Evolutionary conservation across 1,140 invertebrate genomes (phyloP), one percentile per base, ranked within the genome.

Genomic region (Apis cerana): DNA sequence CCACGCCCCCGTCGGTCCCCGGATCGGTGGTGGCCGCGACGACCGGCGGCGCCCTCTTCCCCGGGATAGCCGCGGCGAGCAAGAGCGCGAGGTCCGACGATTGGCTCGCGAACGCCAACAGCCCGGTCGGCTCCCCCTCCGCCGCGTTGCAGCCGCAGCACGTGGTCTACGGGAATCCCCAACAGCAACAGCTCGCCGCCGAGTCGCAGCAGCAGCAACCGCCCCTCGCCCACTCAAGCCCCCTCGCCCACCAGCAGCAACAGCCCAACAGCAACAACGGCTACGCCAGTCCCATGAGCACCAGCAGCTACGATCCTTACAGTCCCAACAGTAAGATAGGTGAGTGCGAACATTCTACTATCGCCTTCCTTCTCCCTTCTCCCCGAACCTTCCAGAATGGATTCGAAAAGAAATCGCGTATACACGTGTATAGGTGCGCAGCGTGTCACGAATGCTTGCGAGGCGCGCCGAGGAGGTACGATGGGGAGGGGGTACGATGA

Each of bases 241-340:
- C 89, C 56, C 86, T 93, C 33, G 91, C 91, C 90, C 91, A 94
- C 94, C 95, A 91, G 92, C 96, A 94, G 87, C 95, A 94, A 85
- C 95, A 96, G 67, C 95, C 95, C 84, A 94, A 95, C 84, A 95
- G 95, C 89, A 97, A 96, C 85, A 97, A 97, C 88, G 97, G 97
- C 27, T 97, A 97, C 90, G 96, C 97, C n/a, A 97, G 97, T 83
- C 97, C 97, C 1, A 96, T 97, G 95, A 97, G 97, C 50, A 96
- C 97, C 2, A 96, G 97, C 89, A 97, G 97, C 95, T 97, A 97
- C 93, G 97, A 97, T 89, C 96, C 97, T 4, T 97, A 97, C 92
- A 97, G 97, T 94, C 97, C 97, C 64, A 97, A 97, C 94, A 97
- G 97, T 91, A 97, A 97, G 96, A 96, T 97, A 95, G 97, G 97